A percentile compares a stretch with the other conserved stretches of the same genome.
phyloP scores from a whole-genome alignment of 2,797 vertebrate genomes.

The Sylvilagus floridanus region DNA sequence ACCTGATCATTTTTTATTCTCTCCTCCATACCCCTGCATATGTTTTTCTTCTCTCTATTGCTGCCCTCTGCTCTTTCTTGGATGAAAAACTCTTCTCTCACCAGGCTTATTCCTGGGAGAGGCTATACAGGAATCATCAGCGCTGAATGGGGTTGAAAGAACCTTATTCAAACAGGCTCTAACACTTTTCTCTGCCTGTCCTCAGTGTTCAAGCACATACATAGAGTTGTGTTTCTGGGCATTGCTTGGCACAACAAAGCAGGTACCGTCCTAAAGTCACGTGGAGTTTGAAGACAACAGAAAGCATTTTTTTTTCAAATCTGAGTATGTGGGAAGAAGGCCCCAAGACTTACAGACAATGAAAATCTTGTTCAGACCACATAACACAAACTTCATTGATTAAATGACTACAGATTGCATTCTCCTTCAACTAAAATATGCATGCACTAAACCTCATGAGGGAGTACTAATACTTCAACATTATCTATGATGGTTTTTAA shows the following conservation, averaged over 20 bases:
- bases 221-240: neutral
- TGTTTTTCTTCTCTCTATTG: neutral
- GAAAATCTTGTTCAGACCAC: slow-evolving; percentile 57
- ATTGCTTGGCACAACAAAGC: neutral
- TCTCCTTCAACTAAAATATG: slow-evolving; percentile 61
- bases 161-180: neutral
- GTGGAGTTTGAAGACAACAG: neutral
- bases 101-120: neutral
- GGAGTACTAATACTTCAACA: slow-evolving; percentile 35
- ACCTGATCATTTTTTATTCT: neutral
- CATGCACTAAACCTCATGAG: slow-evolving; percentile 45
- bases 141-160: neutral
- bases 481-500: slow-evolving; percentile 62
- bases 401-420: slow-evolving; percentile 53
- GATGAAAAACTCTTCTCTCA: neutral
- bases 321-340: slow-evolving; percentile 1
- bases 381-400: slow-evolving; percentile 55
- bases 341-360: slow-evolving; percentile 50
- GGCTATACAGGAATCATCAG: neutral
- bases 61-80: neutral
- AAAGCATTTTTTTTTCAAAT: neutral
- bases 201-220: neutral
- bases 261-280: neutral
- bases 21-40: neutral
- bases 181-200: neutral